Evolutionary conservation across 2,113 vertebrate species (phyloP), one percentile per base, ranked within the genome.

Genomic region (Pseudopipra pipra): DNA sequence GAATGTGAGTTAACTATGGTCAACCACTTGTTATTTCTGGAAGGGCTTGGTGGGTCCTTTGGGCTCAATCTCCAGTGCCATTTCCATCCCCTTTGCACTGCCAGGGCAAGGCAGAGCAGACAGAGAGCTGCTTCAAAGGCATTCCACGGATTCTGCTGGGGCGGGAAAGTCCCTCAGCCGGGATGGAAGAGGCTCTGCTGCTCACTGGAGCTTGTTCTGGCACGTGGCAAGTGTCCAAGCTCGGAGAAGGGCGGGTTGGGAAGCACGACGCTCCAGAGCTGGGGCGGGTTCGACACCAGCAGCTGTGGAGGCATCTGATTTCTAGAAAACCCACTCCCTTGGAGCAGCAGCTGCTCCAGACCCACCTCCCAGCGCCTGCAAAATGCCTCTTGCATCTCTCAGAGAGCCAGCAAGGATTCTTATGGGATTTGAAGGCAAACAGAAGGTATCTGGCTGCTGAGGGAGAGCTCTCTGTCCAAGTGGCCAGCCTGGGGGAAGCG

Each of bases 21-120:
- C 92, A 92, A 90, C 83, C 88, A 78, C 90, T 90, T 95, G 92
- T 92, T 95, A 81, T 94, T 96, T 92, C 93, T 93, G 92, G 95
- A 92, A 93, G 72, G 76, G 20, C 52, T 35, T 5, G 15, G 59
- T 63, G 85, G 76, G 58, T 81, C 90, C 79, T 88, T 33, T 43
- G 82, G 92, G 82, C 71, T 88, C 49, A 0, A 56, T 92, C 91
- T 91, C 59, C 82, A 61, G 58, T 8, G 46, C 94, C 78, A 62
- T 54, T 95, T 83, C 92, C 96, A 92, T 51, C 75, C 76, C 90
- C 82, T 83, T 2, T 28, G 79, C 61, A 33, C 78, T n/a, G 92
- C 55, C 4, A 17, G 93, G 93, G 79, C 82, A 94, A 73, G 88
- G 91, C 82, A 73, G 23, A 80, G 93, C 94, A 95, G 87, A 87